Evolutionary conservation across 2,113 vertebrate genomes (phyloP).

Genomic region (Paramisgurnus dabryanus): DNA sequence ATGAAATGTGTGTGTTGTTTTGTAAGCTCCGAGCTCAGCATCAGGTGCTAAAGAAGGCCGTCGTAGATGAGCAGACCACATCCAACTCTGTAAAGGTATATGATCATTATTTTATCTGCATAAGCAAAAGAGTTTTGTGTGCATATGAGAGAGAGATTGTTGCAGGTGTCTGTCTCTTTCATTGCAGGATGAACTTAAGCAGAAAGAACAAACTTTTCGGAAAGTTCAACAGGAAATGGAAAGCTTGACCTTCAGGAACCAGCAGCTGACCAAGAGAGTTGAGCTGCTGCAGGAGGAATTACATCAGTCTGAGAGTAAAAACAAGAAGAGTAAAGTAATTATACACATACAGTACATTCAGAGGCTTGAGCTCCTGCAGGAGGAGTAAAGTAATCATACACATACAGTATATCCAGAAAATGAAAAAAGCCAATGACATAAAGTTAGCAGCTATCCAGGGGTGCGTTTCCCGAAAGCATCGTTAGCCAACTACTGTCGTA

Average conservation of each 20-base stretch:
- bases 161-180: no score
- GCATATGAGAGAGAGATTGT: not conserved
- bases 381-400: no score
- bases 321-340: conserved; percentile 76
- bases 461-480: no score
- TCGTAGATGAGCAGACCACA: conserved; percentile 94
- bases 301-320: conserved; percentile 80
- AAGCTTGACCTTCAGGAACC: conserved; percentile 94
- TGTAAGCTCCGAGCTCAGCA: conserved; percentile 95
- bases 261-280: conserved; percentile 94
- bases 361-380: no score
- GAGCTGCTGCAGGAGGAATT: conserved; percentile 96
- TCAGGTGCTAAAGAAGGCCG: conserved; percentile 96
- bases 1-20: conserved; percentile 26
- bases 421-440: no score
- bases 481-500: no score
- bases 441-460: no score
- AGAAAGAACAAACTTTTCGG: conserved; percentile 92
- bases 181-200: conserved; percentile 91
- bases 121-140: not conserved
- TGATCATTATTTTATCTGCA: not conserved
- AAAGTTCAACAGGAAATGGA: conserved; percentile 99
- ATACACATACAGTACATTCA: not conserved
- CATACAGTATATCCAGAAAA: no score
- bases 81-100: conserved; percentile 88